Percentiles rank a stretch among this genome's conserved stretches.
Conservation (phyloP, 2,113 vertebrate species). For the Cololabis saira region DNA sequence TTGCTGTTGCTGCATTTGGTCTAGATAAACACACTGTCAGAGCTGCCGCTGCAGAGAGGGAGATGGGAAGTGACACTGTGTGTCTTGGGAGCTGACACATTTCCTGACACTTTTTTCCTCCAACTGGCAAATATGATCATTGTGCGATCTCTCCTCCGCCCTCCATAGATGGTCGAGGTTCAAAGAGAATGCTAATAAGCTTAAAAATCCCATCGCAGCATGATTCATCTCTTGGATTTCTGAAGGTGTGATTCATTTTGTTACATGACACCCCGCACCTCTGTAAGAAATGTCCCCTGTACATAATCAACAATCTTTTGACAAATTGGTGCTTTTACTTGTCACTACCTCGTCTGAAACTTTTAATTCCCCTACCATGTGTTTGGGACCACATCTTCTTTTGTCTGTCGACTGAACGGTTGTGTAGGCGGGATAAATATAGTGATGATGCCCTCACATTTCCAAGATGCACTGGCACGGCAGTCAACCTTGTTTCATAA, state of each 20-base stretch:
- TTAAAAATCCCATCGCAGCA: slow-evolving; percentile 35
- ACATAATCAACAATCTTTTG: slow-evolving; percentile 11
- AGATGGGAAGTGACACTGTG: slow-evolving; percentile 60
- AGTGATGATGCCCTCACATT: slow-evolving; percentile 17
- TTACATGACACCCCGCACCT: slow-evolving; percentile 33
- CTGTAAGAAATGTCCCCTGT: slow-evolving; percentile 28
- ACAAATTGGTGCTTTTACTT: slow-evolving; percentile 18
- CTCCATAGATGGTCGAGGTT: slow-evolving; percentile 49
- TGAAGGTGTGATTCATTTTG: slow-evolving; percentile 44
- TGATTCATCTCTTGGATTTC: slow-evolving; percentile 28
- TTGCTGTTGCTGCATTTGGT: slow-evolving; percentile 35
- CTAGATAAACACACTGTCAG: slow-evolving; percentile 56
- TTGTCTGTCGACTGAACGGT: background rate
- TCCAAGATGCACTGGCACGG: slow-evolving; percentile 14
- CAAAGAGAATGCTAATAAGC: slow-evolving; percentile 57
- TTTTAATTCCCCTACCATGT: slow-evolving; percentile 12
- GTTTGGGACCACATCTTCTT: slow-evolving; percentile 5
- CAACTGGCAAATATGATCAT: slow-evolving; percentile 66
- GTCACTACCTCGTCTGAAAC: slow-evolving; percentile 13
- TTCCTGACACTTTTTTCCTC: slow-evolving; percentile 57
- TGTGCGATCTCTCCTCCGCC: slow-evolving; percentile 48
- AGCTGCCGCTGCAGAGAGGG: slow-evolving; percentile 38
- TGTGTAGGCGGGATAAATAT: slow-evolving; percentile 26
- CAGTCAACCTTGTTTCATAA: slow-evolving; percentile 39
- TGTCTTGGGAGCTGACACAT: slow-evolving; percentile 52